Percentiles rank a stretch among this genome's conserved stretches.
These are phyloP conservation scores for Adineta ricciae DNA, from an alignment of 2,888 invertebrate species.

Conservation along the genomic window DNA sequence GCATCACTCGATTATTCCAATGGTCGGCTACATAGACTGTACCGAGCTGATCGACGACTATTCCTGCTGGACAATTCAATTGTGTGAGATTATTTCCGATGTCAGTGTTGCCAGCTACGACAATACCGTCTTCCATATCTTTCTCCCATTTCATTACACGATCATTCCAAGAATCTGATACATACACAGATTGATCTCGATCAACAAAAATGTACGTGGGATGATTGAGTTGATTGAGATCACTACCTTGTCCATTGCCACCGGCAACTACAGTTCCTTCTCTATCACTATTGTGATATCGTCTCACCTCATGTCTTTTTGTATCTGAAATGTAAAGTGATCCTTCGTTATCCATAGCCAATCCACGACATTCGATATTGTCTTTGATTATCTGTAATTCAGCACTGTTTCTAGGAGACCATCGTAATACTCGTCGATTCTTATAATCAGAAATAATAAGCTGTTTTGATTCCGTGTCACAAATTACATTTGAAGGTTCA, in stretches of 20 bases:
- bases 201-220: not conserved
- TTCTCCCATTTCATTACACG: not conserved
- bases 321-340: not conserved
- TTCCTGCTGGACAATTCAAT: no score
- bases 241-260: not conserved
- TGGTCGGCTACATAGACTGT: no score
- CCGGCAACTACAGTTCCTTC: not conserved
- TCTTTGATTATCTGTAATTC: not conserved
- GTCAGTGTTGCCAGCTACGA: not conserved
- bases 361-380: not conserved
- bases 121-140: not conserved
- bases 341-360: not conserved
- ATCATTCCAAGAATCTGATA: not conserved
- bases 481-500: not conserved
- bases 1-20: no score
- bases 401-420: not conserved
- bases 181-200: not conserved
- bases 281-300: not conserved
- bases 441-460: not conserved
- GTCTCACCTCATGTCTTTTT: not conserved
- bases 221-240: not conserved
- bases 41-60: no score
- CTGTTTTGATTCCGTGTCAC: not conserved
- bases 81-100: not conserved
- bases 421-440: not conserved